A percentile compares a stretch with the other conserved stretches of the same genome.
Evolutionary conservation across 2,888 invertebrate genomes (phyloP).

Genomic region (Acanthosepion pharaonis): DNA sequence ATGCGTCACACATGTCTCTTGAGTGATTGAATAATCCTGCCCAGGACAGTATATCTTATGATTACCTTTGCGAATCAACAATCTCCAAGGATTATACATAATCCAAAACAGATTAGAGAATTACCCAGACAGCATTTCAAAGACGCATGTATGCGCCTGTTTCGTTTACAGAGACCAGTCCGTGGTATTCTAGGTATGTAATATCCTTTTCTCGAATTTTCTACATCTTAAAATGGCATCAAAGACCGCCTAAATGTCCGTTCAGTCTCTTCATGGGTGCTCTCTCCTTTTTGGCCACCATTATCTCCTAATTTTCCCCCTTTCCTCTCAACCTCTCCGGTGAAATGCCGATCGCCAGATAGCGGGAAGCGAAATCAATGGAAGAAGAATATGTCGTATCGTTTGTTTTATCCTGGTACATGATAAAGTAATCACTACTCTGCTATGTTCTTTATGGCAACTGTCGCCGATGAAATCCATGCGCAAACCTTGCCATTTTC

Average conservation of each 20-base stretch:
- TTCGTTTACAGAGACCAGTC: neutral
- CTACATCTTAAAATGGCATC: neutral
- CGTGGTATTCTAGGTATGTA: neutral
- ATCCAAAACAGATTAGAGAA: conserved; percentile 6
- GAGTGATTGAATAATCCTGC: neutral
- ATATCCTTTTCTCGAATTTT: neutral
- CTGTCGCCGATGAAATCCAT: neutral
- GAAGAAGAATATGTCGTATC: neutral
- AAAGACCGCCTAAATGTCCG: neutral
- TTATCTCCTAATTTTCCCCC: neutral
- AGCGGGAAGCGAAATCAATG: neutral
- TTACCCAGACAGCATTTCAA: neutral
- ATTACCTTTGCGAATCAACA: neutral
- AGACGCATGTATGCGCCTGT: neutral
- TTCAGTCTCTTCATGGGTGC: neutral
- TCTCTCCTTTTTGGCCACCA: neutral
- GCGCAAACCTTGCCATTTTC: neutral
- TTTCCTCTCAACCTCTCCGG: neutral
- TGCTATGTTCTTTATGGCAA: neutral
- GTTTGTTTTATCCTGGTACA: neutral
- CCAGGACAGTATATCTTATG: neutral
- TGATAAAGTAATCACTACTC: neutral
- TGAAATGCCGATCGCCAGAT: neutral
- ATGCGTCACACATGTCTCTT: neutral
- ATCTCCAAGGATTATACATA: neutral